Conservation (phyloP, 2,797 vertebrate genomes). For the Perdix hodgsoniae region DNA sequence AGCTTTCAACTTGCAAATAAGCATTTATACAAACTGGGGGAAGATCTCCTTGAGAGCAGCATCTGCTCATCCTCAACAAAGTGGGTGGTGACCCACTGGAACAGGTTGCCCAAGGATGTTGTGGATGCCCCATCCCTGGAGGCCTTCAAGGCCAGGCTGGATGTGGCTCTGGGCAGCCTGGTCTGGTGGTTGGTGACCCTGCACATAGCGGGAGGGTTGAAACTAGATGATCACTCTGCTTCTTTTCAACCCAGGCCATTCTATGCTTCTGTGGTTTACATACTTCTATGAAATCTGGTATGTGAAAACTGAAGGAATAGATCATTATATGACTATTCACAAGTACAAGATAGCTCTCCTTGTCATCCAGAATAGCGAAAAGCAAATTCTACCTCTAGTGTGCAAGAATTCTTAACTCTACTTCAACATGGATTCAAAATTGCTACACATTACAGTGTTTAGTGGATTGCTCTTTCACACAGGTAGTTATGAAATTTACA, state of each 20-base stretch:
- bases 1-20: neutral
- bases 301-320: neutral
- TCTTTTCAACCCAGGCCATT: no score
- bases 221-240: no score
- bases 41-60: no score
- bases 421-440: neutral
- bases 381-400: neutral
- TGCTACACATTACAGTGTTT: neutral
- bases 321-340: neutral
- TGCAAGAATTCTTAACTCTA: neutral
- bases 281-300: neutral
- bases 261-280: neutral
- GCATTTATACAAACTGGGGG: neutral
- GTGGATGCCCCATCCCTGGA: no score
- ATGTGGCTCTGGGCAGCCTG: no score
- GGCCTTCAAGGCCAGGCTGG: no score
- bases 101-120: no score
- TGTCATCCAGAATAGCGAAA: neutral
- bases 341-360: neutral
- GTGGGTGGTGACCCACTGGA: no score
- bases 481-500: neutral
- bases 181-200: no score
- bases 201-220: no score
- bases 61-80: no score
- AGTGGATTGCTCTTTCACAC: neutral